Evolutionary conservation across 2,113 vertebrate species (phyloP).

Genomic region (Phyllopteryx taeniolatus): DNA sequence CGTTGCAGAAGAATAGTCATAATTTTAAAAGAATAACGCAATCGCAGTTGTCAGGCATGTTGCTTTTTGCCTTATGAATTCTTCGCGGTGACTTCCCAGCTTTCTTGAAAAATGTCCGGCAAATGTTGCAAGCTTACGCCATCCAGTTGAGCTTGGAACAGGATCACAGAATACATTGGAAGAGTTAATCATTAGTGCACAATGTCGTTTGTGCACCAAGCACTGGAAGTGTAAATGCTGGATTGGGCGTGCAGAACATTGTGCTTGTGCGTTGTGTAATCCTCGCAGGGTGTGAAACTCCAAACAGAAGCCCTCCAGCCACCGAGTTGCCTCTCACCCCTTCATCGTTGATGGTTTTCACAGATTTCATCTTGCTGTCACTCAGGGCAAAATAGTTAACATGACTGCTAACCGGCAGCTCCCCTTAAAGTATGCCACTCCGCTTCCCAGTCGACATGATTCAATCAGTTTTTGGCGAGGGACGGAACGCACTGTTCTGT

Average conservation of each 20-base stretch:
- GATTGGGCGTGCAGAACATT: slow-evolving; percentile 12
- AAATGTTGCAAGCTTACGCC: no score
- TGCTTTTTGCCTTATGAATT: no score
- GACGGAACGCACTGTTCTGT: background rate
- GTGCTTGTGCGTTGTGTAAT: slow-evolving; percentile 9
- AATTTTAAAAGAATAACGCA: no score
- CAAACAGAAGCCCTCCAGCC: slow-evolving; percentile 23
- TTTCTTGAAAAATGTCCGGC: no score
- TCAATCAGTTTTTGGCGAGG: background rate
- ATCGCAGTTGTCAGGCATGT: no score
- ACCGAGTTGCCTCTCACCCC: slow-evolving; percentile 9
- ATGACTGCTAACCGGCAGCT: background rate
- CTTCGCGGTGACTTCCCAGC: no score
- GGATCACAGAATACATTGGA: no score
- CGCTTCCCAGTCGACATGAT: background rate
- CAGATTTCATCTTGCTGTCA: slow-evolving; percentile 8
- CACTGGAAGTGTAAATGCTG: no score
- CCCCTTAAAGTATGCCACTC: background rate
- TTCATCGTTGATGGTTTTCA: slow-evolving; percentile 51
- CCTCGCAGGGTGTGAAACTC: slow-evolving; percentile 19
- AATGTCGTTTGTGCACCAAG: no score
- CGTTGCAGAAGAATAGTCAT: no score
- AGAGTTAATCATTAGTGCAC: no score
- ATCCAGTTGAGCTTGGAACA: no score
- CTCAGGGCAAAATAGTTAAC: slow-evolving; percentile 22